Conservation (phyloP, 2,888 invertebrate species). For the Pyrgus malvae region DNA sequence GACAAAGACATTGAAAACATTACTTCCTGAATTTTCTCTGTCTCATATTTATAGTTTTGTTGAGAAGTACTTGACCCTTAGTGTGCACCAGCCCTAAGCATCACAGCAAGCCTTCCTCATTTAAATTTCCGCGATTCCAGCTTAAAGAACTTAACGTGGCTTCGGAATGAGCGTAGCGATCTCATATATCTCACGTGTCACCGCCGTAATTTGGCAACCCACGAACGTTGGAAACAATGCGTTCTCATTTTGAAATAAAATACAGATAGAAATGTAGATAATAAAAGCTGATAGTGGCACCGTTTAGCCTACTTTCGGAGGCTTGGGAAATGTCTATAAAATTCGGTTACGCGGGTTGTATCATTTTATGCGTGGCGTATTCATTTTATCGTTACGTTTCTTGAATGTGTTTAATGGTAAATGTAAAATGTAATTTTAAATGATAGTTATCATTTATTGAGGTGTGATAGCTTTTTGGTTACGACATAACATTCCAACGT, state of each 20-base stretch:
- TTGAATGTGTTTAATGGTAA: too few relatives aligned
- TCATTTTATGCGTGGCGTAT: too few relatives aligned
- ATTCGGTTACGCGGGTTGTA: neutral
- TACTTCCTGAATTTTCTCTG: too few relatives aligned
- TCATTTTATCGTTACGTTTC: too few relatives aligned
- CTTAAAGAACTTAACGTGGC: conserved; percentile 20
- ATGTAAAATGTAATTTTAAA: too few relatives aligned
- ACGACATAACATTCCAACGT: too few relatives aligned
- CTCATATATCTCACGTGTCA: conserved; percentile 20
- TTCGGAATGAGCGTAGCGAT: neutral
- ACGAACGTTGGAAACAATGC: conserved; percentile 17
- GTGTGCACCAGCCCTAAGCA: neutral
- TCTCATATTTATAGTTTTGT: too few relatives aligned
- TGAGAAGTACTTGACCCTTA: too few relatives aligned
- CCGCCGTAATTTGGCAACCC: conserved; percentile 22
- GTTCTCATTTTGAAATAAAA: conserved; percentile 19
- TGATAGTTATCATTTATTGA: too few relatives aligned
- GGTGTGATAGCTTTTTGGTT: too few relatives aligned
- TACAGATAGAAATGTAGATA: conserved; percentile 15
- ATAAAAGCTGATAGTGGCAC: conserved; percentile 7
- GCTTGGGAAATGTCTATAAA: neutral
- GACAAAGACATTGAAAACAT: too few relatives aligned
- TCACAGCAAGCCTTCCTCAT: conserved; percentile 5
- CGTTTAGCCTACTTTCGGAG: conserved; percentile 1
- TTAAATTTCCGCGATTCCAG: conserved; percentile 19